Evolutionary conservation across 2,888 invertebrate species (phyloP), one percentile per base, ranked within the genome.

Genomic region (Agriopis leucophaearia): DNA sequence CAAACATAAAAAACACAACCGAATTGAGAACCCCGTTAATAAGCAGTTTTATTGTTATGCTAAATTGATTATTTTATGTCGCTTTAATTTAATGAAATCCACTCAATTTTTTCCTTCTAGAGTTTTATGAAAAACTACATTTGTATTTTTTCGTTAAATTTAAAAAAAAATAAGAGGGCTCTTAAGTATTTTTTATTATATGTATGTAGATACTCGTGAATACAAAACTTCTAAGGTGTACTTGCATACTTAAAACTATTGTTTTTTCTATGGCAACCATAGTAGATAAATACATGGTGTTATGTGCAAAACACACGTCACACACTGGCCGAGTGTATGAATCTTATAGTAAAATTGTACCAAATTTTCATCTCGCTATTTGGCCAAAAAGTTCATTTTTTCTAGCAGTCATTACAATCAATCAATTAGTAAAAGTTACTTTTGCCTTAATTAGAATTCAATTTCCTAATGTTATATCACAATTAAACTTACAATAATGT

Each of bases 401-500:
- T 42, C 27, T 3, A 42, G 42, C 27, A 55, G 13, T 3, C n/a
- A 27, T 44, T 13, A 18, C 54, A 55, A 27, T n/a, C n/a, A n/a
- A 42, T 9, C 38, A 51, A 61, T 61, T 61, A 44, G n/a, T 59
- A n/a, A 59, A 45, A 59, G 35, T 59, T 18, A 38, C 40, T 65
- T 48, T 40, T 35, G 54, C 35, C 59, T n/a, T 36, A 51, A 48
- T 15, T 56, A 57, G 52, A 64, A 45, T 65, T 61, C 36, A 58
- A 54, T 65, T 66, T 44, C 48, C 55, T 69, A 61, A 69, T 40
- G 15, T 58, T 66, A 66, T 68, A 71, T 72, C 74, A 74, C 72
- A 73, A 73, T 67, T 64, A 66, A 67, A 36, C 72, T 68, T 71
- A 69, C n/a, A 70, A 59, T 51, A 63, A 70, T 35, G 60, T 69